phyloP scores from a whole-genome alignment of 2,888 invertebrate species.

The Chelonus formosanus region DNA sequence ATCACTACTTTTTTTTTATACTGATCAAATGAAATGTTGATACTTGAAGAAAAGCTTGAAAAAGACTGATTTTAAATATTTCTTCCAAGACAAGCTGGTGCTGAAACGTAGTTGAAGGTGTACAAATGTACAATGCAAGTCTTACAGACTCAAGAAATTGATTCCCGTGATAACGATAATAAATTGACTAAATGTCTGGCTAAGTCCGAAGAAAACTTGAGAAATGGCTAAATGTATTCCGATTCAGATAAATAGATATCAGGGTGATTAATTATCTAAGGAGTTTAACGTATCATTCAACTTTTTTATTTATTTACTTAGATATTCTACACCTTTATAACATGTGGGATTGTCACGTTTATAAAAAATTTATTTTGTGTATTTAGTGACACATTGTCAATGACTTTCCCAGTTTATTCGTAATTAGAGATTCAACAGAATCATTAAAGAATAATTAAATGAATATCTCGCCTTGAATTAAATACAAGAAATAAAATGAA shows the following conservation, averaged over 20 bases:
- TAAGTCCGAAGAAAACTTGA: conserved; percentile 1
- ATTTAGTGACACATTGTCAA: conserved; percentile 15
- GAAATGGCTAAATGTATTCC: conserved; percentile 15
- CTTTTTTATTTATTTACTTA: not conserved
- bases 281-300: not conserved
- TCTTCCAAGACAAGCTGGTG: conserved; percentile 6
- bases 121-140: conserved; percentile 11
- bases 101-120: conserved; percentile 15
- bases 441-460: not conserved
- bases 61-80: conserved; percentile 18
- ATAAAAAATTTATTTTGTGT: conserved; percentile 8
- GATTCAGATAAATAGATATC: not conserved
- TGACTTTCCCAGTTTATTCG: not conserved
- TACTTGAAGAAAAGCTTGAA: conserved; percentile 4
- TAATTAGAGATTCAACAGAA: not conserved
- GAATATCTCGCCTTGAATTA: too few relatives aligned
- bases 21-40: not conserved
- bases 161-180: conserved; percentile 34
- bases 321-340: not conserved
- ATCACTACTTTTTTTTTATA: not conserved
- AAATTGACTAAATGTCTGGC: conserved; percentile 17
- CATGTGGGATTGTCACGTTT: too few relatives aligned
- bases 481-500: too few relatives aligned
- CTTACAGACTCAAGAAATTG: conserved; percentile 18
- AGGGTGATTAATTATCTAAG: not conserved